A percentile compares a stretch with the other conserved stretches of the same genome.
These are phyloP conservation scores for Urocynchramus pylzowi DNA, from an alignment of 2,113 vertebrate genomes.

Conservation along the genomic window DNA sequence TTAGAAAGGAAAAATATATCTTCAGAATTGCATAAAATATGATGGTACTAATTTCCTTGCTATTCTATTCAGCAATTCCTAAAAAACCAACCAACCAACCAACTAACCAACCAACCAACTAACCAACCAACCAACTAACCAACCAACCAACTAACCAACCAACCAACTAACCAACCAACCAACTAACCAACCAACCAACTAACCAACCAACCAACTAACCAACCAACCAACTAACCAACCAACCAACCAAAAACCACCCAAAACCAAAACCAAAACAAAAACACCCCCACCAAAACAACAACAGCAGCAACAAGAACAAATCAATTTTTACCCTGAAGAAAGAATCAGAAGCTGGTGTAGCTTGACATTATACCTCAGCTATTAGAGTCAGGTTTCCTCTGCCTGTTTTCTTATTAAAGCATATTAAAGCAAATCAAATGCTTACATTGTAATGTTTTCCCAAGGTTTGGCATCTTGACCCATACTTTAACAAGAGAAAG, in stretches of 20 bases:
- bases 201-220: no score
- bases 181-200: no score
- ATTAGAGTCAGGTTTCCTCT: background rate
- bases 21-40: background rate
- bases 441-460: background rate
- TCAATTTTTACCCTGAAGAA: background rate
- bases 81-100: background rate
- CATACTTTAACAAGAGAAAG: background rate
- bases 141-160: fast-evolving
- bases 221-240: no score
- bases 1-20: background rate
- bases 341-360: background rate
- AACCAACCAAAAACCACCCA: fast-evolving
- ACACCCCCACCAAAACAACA: background rate
- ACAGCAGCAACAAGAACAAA: background rate
- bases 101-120: fast-evolving
- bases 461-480: background rate
- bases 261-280: background rate
- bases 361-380: background rate
- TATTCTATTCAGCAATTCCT: background rate
- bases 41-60: background rate
- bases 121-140: fast-evolving
- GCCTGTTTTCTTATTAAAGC: background rate
- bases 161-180: no score
- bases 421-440: background rate